phyloP scores from a whole-genome alignment of 2,888 invertebrate species.

The Mythimna albipuncta region DNA sequence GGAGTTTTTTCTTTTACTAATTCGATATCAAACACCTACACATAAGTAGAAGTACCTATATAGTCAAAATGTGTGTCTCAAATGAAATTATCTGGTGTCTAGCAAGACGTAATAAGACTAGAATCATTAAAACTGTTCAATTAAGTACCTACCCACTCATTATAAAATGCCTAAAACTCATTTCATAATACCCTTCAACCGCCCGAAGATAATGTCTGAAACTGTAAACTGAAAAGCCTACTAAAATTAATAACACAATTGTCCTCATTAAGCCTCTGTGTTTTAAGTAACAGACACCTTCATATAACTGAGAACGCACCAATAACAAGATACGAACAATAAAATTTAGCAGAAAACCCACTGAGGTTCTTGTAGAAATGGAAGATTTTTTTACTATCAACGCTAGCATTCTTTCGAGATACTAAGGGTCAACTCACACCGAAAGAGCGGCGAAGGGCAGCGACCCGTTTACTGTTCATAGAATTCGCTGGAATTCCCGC shows the following conservation, averaged over 20 bases:
- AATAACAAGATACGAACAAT: constrained; percentile 12
- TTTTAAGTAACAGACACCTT: constrained; percentile 47
- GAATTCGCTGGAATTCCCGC: too few relatives aligned
- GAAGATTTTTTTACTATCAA: too few relatives aligned
- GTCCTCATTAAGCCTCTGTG: constrained; percentile 45
- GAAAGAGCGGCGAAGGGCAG: too few relatives aligned
- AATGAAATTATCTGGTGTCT: neutral
- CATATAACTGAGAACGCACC: constrained; percentile 37
- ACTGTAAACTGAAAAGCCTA: constrained; percentile 45
- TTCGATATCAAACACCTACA: neutral
- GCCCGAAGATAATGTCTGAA: constrained; percentile 21
- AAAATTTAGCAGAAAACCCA: constrained; percentile 19
- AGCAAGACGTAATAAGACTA: neutral
- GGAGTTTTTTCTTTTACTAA: too few relatives aligned
- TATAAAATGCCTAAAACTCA: constrained; percentile 29
- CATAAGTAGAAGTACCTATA: neutral
- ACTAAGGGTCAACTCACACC: too few relatives aligned
- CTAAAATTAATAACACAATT: constrained; percentile 54
- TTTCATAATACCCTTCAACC: constrained; percentile 6
- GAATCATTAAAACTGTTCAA: constrained; percentile 11
- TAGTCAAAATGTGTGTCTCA: neutral
- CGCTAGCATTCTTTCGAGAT: too few relatives aligned
- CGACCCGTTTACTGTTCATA: too few relatives aligned
- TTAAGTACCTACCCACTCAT: neutral
- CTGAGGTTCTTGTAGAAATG: neutral